Evolutionary conservation across 2,113 vertebrate species (phyloP).

Genomic region (Alces alces): DNA sequence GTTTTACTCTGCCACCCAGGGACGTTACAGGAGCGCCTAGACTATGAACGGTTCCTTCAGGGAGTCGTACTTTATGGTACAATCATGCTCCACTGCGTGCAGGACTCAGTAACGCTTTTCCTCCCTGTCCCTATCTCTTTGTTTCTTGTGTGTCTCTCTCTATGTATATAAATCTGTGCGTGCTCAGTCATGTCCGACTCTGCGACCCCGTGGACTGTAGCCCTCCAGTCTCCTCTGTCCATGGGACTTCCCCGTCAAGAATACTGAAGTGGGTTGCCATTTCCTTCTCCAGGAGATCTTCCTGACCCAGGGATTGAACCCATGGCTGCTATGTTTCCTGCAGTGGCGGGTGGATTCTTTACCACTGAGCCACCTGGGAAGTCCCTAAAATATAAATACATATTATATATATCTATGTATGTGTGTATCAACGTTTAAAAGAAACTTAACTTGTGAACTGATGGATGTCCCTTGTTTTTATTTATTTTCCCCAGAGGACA

Average conservation of each 20-base stretch:
- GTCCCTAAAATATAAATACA: neutral
- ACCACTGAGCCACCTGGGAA: neutral
- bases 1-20: neutral
- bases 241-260: neutral
- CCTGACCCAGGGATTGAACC: fast-evolving
- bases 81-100: neutral
- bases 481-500: neutral
- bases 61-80: neutral
- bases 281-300: neutral
- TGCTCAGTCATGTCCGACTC: fast-evolving
- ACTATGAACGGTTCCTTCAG: neutral
- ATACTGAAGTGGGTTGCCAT: neutral
- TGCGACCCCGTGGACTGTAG: neutral
- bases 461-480: neutral
- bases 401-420: neutral
- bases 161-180: neutral
- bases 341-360: neutral
- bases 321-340: neutral
- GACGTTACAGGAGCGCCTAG: neutral
- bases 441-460: neutral
- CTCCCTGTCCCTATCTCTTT: neutral
- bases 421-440: neutral
- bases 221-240: neutral
- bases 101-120: neutral
- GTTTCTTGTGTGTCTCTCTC: neutral